These are phyloP conservation scores for Pseudoatta argentina DNA, from an alignment of 1,140 invertebrate genomes.

Conservation along the genomic window DNA sequence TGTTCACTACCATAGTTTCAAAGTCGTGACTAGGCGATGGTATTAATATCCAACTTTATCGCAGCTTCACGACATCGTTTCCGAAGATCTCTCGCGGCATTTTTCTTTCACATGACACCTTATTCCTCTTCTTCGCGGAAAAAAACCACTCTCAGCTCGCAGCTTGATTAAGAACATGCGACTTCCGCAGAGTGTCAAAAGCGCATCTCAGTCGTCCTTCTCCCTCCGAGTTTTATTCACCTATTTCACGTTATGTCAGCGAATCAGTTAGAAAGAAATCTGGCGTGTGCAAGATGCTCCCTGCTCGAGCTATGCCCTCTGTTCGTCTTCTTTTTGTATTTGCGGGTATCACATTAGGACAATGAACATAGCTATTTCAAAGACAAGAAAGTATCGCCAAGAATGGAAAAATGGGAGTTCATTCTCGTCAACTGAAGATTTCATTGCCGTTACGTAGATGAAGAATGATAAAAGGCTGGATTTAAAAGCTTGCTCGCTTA, in stretches of 20 bases:
- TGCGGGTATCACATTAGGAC: conserved; percentile 22
- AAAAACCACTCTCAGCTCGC: conserved; percentile 48
- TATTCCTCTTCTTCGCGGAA: neutral
- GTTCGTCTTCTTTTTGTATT: neutral
- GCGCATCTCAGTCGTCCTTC: neutral
- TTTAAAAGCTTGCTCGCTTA: conserved; percentile 10
- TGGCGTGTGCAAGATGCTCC: neutral
- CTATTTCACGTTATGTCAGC: conserved; percentile 6
- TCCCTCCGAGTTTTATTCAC: neutral
- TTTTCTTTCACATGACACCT: neutral
- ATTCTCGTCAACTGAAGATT: neutral
- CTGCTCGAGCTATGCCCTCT: neutral
- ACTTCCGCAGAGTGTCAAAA: conserved; percentile 44
- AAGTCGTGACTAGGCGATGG: conserved; percentile 13
- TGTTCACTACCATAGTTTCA: conserved; percentile 22
- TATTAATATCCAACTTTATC: conserved; percentile 54
- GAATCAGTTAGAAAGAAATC: conserved; percentile 45
- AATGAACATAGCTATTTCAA: conserved; percentile 23
- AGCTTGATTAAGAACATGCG: conserved; percentile 60
- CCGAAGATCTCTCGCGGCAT: neutral
- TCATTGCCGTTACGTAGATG: neutral
- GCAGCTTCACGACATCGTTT: neutral
- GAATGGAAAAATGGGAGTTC: conserved; percentile 18
- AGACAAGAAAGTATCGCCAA: neutral
- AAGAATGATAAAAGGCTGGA: conserved; percentile 6